phyloP scores from a whole-genome alignment of 2,888 invertebrate genomes.

The Magallana nippona region DNA sequence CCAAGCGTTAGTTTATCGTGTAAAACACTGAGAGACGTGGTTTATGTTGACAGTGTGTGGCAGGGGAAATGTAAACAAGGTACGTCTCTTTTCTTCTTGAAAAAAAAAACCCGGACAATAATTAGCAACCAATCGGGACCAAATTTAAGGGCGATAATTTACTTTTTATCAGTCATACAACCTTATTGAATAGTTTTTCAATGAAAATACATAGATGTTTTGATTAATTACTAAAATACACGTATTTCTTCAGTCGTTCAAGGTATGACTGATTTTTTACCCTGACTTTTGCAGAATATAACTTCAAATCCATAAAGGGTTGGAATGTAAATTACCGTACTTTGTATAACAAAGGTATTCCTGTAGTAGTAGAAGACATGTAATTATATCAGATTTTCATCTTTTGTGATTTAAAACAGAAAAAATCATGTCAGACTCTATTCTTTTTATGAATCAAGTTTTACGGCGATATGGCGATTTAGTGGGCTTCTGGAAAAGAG shows the following conservation, averaged over 20 bases:
- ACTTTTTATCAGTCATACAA: too few relatives aligned
- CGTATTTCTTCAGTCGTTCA: too few relatives aligned
- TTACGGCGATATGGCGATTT: constrained; percentile 43
- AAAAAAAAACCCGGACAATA: neutral
- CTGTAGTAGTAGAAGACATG: neutral
- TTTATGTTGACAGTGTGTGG: constrained; percentile 45
- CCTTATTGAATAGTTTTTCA: too few relatives aligned
- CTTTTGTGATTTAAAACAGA: neutral
- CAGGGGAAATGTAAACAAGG: constrained; percentile 44
- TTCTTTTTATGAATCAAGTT: constrained; percentile 25
- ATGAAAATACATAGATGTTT: too few relatives aligned
- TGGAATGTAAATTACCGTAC: constrained; percentile 3
- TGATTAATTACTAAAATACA: too few relatives aligned
- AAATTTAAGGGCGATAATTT: too few relatives aligned
- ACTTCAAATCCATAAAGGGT: constrained; percentile 5
- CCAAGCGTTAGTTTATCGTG: constrained; percentile 39
- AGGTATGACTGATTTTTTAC: too few relatives aligned
- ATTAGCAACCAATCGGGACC: too few relatives aligned
- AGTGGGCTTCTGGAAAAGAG: constrained; percentile 43
- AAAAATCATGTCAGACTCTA: too few relatives aligned
- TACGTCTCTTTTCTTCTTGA: neutral
- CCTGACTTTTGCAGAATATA: neutral
- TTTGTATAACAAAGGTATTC: neutral
- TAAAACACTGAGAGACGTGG: constrained; percentile 28
- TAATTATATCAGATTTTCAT: neutral